Conservation (phyloP, 1,140 invertebrate genomes). For the Centruroides sculpturatus region DNA sequence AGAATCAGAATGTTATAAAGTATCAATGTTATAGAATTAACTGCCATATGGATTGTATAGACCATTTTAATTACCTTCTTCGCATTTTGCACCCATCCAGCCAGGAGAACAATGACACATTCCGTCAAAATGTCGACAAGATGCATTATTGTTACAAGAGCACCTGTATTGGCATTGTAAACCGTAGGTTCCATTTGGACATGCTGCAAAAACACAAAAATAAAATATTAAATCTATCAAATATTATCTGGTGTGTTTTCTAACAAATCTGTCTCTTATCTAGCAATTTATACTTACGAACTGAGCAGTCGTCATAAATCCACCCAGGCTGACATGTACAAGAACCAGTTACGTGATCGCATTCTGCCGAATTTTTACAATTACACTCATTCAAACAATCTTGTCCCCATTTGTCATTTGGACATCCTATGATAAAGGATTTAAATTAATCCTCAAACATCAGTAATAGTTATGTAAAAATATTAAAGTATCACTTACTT, state of each 20-base stretch:
- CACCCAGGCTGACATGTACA: constrained; percentile 45
- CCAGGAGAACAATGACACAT: constrained; percentile 69
- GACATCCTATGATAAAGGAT: constrained; percentile 43
- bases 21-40: no score
- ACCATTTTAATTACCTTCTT: constrained; percentile 5
- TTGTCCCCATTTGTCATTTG: constrained; percentile 51
- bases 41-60: no score
- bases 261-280: no score
- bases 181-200: constrained; percentile 60
- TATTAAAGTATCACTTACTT: neutral
- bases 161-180: constrained; percentile 56
- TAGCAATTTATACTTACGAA: constrained; percentile 54
- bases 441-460: no score
- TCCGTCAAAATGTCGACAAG: constrained; percentile 61
- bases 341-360: constrained; percentile 54
- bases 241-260: no score
- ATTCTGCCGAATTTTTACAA: constrained; percentile 81
- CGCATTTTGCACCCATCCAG: constrained; percentile 60
- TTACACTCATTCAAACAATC: constrained; percentile 66
- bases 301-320: constrained; percentile 35
- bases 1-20: no score
- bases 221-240: constrained; percentile 26
- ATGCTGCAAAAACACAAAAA: constrained; percentile 34
- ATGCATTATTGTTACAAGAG: constrained; percentile 64
- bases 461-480: no score